These are phyloP conservation scores for Brienomyrus longianalis DNA, from an alignment of 2,113 vertebrate genomes.

Conservation along the genomic window DNA sequence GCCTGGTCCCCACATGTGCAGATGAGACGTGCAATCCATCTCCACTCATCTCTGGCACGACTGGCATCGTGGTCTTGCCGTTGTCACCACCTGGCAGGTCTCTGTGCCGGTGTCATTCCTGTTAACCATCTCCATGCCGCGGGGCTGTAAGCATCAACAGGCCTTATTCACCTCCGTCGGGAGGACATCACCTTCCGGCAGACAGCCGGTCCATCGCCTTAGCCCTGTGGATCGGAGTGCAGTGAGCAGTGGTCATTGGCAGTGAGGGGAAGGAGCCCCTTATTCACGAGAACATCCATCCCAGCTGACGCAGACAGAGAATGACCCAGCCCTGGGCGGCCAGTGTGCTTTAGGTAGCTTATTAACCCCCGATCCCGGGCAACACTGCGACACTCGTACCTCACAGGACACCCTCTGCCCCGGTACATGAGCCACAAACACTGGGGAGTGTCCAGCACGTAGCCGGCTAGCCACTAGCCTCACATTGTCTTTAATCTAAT, in stretches of 20 bases:
- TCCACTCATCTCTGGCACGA: background rate
- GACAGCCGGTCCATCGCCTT: background rate
- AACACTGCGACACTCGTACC: constrained; percentile 53
- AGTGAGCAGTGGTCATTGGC: background rate
- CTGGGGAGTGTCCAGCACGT: constrained; percentile 51
- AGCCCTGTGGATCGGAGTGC: background rate
- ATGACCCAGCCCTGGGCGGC: constrained; percentile 37
- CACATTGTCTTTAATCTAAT: constrained; percentile 68
- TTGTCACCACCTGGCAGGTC: background rate
- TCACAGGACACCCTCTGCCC: constrained; percentile 33
- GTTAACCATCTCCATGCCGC: background rate
- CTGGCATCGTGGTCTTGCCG: background rate
- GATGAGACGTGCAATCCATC: background rate
- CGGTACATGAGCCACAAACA: constrained; percentile 23
- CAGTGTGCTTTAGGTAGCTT: constrained; percentile 65
- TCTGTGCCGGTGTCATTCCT: background rate
- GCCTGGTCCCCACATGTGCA: background rate
- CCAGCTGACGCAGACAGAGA: constrained; percentile 41
- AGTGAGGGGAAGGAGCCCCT: background rate
- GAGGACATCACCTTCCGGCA: background rate
- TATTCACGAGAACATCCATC: background rate
- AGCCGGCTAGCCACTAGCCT: constrained; percentile 50
- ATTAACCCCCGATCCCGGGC: constrained; percentile 60
- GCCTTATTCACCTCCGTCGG: background rate
- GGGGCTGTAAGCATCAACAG: background rate